phyloP scores from a whole-genome alignment of 2,888 invertebrate species.

The Phania funesta region DNA sequence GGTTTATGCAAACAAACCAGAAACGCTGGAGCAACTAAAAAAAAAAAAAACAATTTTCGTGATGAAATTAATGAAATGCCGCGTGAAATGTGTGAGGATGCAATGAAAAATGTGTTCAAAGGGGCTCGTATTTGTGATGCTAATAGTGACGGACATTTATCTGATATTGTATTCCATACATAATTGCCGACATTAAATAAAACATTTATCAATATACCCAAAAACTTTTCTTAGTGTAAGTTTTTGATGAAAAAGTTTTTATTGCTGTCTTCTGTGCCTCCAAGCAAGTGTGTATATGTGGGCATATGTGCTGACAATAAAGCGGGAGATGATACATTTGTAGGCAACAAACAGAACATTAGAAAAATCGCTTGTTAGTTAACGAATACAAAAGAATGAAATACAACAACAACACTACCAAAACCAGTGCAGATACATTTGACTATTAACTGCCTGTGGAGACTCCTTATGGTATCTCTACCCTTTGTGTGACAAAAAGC shows the following conservation, averaged over 20 bases:
- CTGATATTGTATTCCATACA: no score
- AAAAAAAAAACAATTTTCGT: no score
- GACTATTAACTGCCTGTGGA: constrained; percentile 64
- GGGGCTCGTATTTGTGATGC: no score
- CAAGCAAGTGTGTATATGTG: constrained; percentile 44
- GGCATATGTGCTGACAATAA: constrained; percentile 62
- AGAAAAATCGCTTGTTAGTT: constrained; percentile 51
- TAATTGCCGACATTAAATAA: not conserved
- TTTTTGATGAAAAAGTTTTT: not conserved
- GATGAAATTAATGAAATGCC: no score
- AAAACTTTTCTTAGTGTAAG: constrained; percentile 15
- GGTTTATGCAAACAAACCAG: no score
- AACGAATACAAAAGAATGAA: constrained; percentile 30
- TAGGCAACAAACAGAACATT: constrained; percentile 44
- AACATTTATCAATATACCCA: not conserved
- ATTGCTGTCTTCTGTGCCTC: not conserved
- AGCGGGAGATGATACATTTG: constrained; percentile 58
- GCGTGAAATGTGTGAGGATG: no score
- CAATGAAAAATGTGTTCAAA: no score
- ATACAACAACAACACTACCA: not conserved
- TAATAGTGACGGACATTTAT: no score
- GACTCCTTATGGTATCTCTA: constrained; percentile 49
- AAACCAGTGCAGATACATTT: constrained; percentile 12
- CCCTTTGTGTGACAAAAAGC: constrained; percentile 34
- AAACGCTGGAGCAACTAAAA: no score